Base-by-base conservation (phyloP, 2,113 vertebrate species). In the Ursus arctos region DNA sequence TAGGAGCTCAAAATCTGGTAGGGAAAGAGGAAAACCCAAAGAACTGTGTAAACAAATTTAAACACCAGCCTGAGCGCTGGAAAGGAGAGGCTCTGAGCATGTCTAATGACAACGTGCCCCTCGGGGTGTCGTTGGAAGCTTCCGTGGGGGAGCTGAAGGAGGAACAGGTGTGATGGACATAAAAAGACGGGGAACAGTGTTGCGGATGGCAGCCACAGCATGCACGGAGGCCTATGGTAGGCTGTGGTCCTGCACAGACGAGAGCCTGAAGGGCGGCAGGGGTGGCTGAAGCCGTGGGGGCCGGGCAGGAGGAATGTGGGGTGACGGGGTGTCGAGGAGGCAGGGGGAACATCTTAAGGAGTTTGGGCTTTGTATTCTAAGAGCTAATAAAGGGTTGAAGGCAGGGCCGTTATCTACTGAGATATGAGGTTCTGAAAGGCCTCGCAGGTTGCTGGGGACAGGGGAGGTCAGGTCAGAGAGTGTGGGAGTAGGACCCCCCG, bases 31-130 rank as follows among this genome's bases (percentile, higher is more conserved):
- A 47, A 13, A 53, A 0, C 26, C 51, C 65, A 12, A n/a, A 57
- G 71, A n/a, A 0, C 22, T 0, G 0, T 2, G 16, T 0, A 12
- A 5, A 14, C 47, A 19, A 2, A 22, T 15, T 1, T 3, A 3
- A 28, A 28, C 11, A 6, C 6, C 28, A 57, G 80, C 47, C 19
- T 15, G 21, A 3, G 22, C 1, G 10, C 63, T 10, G 7, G 7
- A 4, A 7, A 6, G 14, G 18, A 69, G 36, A 40, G 51, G 59
- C 10, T 0, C 0, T 0, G 31, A 8, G 74, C 7, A 3, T 0
- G 2, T 26, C 53, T 1, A 0, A 3, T 0, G 22, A 71, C 36
- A 26, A 0, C 5, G 11, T 0, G 0, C 4, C 36, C 24, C 0
- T 14, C 4, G 1, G 31, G 24, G 59, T 0, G 0, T 15, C 2